These are phyloP conservation scores for Myopa tessellatipennis DNA, from an alignment of 2,888 invertebrate species.

Conservation along the genomic window DNA sequence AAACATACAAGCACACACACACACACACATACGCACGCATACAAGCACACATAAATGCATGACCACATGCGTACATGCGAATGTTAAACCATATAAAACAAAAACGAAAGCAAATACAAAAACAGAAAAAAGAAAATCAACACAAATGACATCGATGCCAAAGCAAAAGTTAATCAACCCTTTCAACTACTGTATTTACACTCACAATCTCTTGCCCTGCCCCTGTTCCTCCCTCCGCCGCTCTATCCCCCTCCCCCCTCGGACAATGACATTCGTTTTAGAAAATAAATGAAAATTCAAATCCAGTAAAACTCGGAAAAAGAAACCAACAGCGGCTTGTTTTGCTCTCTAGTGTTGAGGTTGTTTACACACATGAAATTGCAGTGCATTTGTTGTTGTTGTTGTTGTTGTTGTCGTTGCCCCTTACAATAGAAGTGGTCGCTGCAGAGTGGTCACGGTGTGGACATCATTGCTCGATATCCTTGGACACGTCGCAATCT, in stretches of 20 bases:
- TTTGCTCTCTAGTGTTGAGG: not conserved
- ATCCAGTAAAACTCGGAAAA: not conserved
- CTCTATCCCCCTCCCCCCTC: not conserved
- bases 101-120: no score
- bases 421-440: no score
- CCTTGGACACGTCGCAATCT: no score
- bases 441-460: not conserved
- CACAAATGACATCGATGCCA: not conserved
- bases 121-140: not conserved
- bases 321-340: not conserved
- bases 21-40: no score
- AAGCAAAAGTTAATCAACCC: not conserved
- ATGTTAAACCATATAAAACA: no score
- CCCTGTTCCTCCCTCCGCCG: not conserved
- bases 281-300: constrained; percentile 3
- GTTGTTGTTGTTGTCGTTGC: not conserved
- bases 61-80: no score
- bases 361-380: not conserved
- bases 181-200: constrained; percentile 1
- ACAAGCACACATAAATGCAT: no score
- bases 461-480: not conserved
- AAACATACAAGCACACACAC: no score
- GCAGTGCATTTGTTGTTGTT: not conserved
- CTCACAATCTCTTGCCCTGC: not conserved
- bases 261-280: not conserved